Evolutionary conservation across 2,888 invertebrate genomes (phyloP).

Genomic region (Leptinotarsa haldemani): DNA sequence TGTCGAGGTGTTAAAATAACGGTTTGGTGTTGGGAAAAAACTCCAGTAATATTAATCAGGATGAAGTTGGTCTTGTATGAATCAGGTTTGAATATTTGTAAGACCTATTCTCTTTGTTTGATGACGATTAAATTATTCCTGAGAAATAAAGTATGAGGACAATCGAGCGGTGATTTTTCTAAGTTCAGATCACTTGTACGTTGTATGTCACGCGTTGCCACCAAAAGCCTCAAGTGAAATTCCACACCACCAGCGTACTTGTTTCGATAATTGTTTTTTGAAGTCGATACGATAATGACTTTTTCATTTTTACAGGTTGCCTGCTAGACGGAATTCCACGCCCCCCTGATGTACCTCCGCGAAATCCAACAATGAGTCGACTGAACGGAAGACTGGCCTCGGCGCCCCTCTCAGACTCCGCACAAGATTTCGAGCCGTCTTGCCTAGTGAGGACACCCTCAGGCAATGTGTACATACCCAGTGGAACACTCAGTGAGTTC

Average conservation of each 20-base stretch:
- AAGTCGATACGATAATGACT: neutral
- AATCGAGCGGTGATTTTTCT: too few species aligned
- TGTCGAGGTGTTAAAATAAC: too few species aligned
- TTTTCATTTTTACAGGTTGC: constrained; percentile 76
- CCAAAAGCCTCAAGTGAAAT: neutral
- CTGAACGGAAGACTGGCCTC: constrained; percentile 89
- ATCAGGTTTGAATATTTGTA: too few species aligned
- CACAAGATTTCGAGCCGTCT: constrained; percentile 85
- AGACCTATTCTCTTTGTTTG: too few species aligned
- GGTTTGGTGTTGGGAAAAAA: too few species aligned
- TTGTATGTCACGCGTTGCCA: neutral
- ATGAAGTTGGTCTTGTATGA: too few species aligned
- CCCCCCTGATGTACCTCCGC: constrained; percentile 89
- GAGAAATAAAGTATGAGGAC: too few species aligned
- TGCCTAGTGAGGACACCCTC: constrained; percentile 92
- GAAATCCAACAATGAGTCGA: constrained; percentile 91
- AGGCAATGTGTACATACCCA: constrained; percentile 93
- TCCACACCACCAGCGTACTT: constrained; percentile 8
- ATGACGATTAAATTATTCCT: too few species aligned
- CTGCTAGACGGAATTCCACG: constrained; percentile 82
- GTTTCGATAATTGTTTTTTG: neutral
- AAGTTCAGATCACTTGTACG: too few species aligned
- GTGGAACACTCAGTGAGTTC: constrained; percentile 75
- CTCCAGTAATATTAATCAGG: too few species aligned
- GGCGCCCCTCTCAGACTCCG: constrained; percentile 78